Conservation (phyloP, 1,140 invertebrate genomes). For the Drosophila bipectinata region DNA sequence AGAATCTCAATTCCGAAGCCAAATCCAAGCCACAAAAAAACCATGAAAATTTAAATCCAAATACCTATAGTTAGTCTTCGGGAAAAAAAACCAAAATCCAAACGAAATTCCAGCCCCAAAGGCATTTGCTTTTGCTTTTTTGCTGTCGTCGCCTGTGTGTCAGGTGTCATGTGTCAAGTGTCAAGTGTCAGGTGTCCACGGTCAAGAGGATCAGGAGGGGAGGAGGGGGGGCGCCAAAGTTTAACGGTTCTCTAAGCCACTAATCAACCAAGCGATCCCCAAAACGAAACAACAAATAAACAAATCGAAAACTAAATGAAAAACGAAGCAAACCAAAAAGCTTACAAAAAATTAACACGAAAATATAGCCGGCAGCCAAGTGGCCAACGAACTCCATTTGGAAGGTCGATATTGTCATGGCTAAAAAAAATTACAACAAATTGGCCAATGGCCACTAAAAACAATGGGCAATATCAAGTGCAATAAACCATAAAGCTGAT, state of each 20-base stretch:
- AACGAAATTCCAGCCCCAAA: slow-evolving; percentile 14
- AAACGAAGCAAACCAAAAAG: slow-evolving; percentile 23
- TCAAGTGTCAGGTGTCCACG: slow-evolving; percentile 49
- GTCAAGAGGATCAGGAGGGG: neutral
- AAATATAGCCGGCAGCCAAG: slow-evolving; percentile 45
- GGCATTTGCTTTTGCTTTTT: slow-evolving; percentile 17
- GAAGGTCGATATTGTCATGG: slow-evolving; percentile 43
- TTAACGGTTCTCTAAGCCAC: slow-evolving; percentile 66
- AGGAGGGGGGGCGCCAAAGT: slow-evolving; percentile 62
- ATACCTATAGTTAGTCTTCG: slow-evolving; percentile 6
- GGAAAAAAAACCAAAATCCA: neutral
- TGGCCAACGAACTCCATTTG: slow-evolving; percentile 55
- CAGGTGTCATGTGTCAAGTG: slow-evolving; percentile 57
- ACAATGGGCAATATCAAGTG: slow-evolving; percentile 49
- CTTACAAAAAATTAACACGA: slow-evolving; percentile 32
- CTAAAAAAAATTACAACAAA: slow-evolving; percentile 8
- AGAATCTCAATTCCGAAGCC: slow-evolving; percentile 53
- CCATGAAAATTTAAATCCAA: slow-evolving; percentile 9
- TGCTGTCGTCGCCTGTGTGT: slow-evolving; percentile 46
- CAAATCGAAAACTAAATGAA: slow-evolving; percentile 29
- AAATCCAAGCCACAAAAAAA: neutral
- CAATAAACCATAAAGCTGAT: slow-evolving; percentile 48
- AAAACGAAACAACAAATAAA: slow-evolving; percentile 11
- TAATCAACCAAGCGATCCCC: slow-evolving; percentile 17
- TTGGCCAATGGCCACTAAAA: slow-evolving; percentile 7